phyloP scores from a whole-genome alignment of 2,797 vertebrate genomes.

The Astyanax mexicanus region DNA sequence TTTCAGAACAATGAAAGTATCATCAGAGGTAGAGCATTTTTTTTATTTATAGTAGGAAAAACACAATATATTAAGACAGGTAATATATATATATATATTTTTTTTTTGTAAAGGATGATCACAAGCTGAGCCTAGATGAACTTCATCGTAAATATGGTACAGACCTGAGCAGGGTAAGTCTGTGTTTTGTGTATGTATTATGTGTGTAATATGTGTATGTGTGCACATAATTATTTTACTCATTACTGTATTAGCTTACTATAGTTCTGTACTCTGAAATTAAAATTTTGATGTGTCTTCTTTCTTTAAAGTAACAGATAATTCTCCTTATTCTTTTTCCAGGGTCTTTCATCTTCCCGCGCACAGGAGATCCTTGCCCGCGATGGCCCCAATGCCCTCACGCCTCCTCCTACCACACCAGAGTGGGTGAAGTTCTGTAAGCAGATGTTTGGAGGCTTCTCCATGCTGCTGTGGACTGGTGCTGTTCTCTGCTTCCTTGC shows the following conservation, averaged over 20 bases:
- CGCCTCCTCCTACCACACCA: conserved; percentile 86
- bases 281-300: neutral
- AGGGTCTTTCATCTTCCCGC: conserved; percentile 79
- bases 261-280: neutral
- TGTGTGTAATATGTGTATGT: neutral
- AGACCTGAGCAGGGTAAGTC: conserved; percentile 78
- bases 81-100: too few species aligned
- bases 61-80: too few species aligned
- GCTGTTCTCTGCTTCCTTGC: conserved; percentile 86
- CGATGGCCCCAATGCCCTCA: conserved; percentile 86
- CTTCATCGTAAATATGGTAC: conserved; percentile 68
- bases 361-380: conserved; percentile 85
- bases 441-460: conserved; percentile 88
- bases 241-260: too few species aligned
- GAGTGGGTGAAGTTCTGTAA: conserved; percentile 90
- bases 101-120: conserved; percentile 54
- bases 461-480: conserved; percentile 87
- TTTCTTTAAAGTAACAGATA: neutral
- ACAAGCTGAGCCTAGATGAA: conserved; percentile 60
- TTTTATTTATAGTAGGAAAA: conserved; percentile 6
- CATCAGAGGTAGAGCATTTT: neutral
- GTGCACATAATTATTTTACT: neutral
- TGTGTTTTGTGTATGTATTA: neutral
- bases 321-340: neutral
- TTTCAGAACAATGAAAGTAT: too few species aligned